Evolutionary conservation across 2,888 invertebrate genomes (phyloP).

Genomic region (Stenichneumon culpator): DNA sequence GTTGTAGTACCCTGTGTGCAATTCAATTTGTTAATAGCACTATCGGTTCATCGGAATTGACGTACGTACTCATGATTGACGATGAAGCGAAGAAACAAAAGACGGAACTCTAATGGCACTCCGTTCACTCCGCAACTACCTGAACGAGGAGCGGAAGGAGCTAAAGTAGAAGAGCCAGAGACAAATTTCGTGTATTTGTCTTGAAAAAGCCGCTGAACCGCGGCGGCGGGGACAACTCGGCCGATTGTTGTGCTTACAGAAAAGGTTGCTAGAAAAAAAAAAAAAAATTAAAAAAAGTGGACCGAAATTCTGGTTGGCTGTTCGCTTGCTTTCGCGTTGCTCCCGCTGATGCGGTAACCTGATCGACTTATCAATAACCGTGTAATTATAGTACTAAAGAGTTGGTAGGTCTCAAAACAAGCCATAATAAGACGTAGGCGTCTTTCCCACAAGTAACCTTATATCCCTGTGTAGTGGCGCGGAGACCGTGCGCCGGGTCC

Average conservation of each 20-base stretch:
- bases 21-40: slow-evolving; percentile 81
- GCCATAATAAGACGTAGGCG: slow-evolving; percentile 85
- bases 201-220: slow-evolving; percentile 40
- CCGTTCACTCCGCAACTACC: slow-evolving; percentile 18
- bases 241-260: slow-evolving; percentile 45
- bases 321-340: slow-evolving; percentile 37
- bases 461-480: slow-evolving; percentile 80
- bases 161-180: slow-evolving; percentile 14
- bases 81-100: slow-evolving; percentile 73
- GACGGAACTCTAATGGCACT: slow-evolving; percentile 17
- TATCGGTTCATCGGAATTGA: slow-evolving; percentile 78
- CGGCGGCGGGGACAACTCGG: slow-evolving; percentile 13
- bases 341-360: slow-evolving; percentile 78
- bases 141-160: slow-evolving; percentile 1
- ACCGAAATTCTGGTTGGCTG: slow-evolving; percentile 55
- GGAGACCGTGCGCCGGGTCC: slow-evolving; percentile 74
- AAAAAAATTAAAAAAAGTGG: slow-evolving; percentile 20
- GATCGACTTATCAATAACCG: slow-evolving; percentile 85
- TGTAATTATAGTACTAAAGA: slow-evolving; percentile 85
- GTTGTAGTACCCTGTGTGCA: slow-evolving; percentile 71
- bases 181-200: slow-evolving; percentile 29
- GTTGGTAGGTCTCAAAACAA: slow-evolving; percentile 85
- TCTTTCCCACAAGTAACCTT: slow-evolving; percentile 85
- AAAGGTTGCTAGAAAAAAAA: slow-evolving; percentile 56
- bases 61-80: slow-evolving; percentile 55